Percentiles rank a stretch among this genome's conserved stretches.
Conservation (phyloP, 1,140 invertebrate species). For the Anastrepha ludens region DNA sequence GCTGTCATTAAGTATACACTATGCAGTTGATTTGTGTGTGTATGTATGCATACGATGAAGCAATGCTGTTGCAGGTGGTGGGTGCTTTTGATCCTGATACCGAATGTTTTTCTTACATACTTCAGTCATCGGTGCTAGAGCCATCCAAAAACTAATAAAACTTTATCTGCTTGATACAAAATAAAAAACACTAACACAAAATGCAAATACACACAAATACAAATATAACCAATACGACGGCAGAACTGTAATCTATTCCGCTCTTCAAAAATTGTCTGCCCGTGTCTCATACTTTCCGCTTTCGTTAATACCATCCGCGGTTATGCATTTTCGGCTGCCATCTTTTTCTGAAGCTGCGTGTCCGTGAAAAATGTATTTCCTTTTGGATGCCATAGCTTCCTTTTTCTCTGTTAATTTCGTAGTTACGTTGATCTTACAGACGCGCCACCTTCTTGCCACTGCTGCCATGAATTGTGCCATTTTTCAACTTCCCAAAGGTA, state of each 20-base stretch:
- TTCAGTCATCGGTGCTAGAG: not conserved
- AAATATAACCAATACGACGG: not conserved
- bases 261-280: conserved; percentile 18
- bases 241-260: not conserved
- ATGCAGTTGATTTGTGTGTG: not conserved
- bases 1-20: conserved; percentile 13
- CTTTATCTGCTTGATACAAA: conserved; percentile 42
- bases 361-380: conserved; percentile 48
- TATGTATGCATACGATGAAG: not conserved
- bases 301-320: not conserved
- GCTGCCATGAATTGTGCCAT: not conserved
- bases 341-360: not conserved
- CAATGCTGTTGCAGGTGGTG: not conserved
- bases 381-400: not conserved
- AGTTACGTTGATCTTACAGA: not conserved
- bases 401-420: not conserved
- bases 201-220: conserved; percentile 16
- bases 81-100: not conserved
- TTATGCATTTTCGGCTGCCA: not conserved
- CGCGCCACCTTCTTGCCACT: conserved; percentile 11
- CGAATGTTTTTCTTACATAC: not conserved
- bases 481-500: conserved; percentile 30
- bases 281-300: not conserved
- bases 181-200: not conserved
- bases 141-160: conserved; percentile 46